Base-by-base conservation (phyloP, 2,888 invertebrate species). In the Pachliopta kotzebuea region DNA sequence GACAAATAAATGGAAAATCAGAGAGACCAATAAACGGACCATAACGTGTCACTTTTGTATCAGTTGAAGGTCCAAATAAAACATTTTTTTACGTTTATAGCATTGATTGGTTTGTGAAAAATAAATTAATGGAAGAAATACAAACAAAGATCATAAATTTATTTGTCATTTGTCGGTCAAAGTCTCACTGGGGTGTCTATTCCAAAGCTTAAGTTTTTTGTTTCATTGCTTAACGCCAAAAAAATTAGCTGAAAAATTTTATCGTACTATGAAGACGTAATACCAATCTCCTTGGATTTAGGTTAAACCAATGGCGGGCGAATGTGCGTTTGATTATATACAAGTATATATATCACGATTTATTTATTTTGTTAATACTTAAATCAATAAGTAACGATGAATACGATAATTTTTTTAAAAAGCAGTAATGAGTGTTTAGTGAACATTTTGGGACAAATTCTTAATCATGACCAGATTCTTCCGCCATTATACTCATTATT, bases 141-240 rank as follows among this genome's bases (percentile, higher is more conserved):
- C 50, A 50, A 20, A 20, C 18, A 52, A 18, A 23, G 9, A 23
- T 11, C 20, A 52, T 52, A n/a, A 14, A 52, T 56, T 42, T 60
- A 23, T 21, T 52, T 52, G 45, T 63, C 60, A 52, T 70, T 52
- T 21, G 50, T 21, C 20, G 21, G 21, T 21, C 71, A 75, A 73
- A 79, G 77, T 84, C 83, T 86, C 86, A 87, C 87, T 86, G 86
- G 84, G 26, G 76, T 71, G 72, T 83, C 84, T 88, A 84, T 88
- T 87, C 90, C 90, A 90, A 90, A 90, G 88, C 85, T 84, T 85
- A 79, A 73, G 75, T 84, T 87, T 52, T 76, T 74, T 74, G 76
- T 78, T 83, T 81, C 83, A 82, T 88, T 89, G 89, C 90, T 90
- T 90, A 81, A 91, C 89, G 89, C 90, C 90, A 91, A 91, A 91